These are phyloP conservation scores for Speoplatyrhinus poulsoni DNA, from an alignment of 2,113 vertebrate genomes.

Conservation along the genomic window DNA sequence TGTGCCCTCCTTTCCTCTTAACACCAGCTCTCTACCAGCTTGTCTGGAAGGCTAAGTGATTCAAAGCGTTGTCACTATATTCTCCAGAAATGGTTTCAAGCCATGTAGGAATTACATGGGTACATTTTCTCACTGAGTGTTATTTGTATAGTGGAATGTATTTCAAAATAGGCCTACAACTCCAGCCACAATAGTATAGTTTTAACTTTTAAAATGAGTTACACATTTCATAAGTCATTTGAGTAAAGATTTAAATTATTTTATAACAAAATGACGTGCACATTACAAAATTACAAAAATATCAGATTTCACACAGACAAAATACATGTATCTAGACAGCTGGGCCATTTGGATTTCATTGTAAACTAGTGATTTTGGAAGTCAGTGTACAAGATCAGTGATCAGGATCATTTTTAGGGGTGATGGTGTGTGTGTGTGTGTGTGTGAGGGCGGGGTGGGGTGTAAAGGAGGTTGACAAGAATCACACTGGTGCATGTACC, in stretches of 20 bases:
- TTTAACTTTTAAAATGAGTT: too few relatives aligned
- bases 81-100: slow-evolving; percentile 8
- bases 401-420: neutral
- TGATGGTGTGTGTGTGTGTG: neutral
- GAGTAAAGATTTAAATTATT: too few relatives aligned
- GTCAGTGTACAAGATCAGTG: neutral
- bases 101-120: neutral
- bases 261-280: too few relatives aligned
- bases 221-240: too few relatives aligned
- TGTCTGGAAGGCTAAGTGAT: slow-evolving; percentile 33
- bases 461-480: neutral
- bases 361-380: neutral
- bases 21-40: slow-evolving; percentile 10
- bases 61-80: slow-evolving; percentile 9
- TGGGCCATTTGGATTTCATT: neutral
- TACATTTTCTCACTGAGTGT: neutral
- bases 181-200: too few relatives aligned
- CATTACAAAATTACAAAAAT: neutral
- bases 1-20: slow-evolving; percentile 32
- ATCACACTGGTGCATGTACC: neutral
- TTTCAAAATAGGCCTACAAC: neutral
- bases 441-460: too few relatives aligned
- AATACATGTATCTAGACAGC: neutral
- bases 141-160: neutral
- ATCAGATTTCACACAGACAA: neutral